phyloP scores from a whole-genome alignment of 2,797 vertebrate species.

The Podargus strigoides region DNA sequence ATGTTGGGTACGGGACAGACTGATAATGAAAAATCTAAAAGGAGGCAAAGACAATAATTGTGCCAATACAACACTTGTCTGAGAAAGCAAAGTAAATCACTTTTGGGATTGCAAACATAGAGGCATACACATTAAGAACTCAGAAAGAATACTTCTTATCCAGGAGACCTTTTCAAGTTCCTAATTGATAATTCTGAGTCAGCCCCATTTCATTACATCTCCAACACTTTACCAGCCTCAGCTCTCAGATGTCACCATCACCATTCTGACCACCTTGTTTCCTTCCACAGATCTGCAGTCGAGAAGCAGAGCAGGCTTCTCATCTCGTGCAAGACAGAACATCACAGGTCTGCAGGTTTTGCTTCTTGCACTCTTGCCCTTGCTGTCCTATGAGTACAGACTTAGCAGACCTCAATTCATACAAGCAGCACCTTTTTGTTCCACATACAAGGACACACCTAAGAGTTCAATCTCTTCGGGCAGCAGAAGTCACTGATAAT shows the following conservation, averaged over 20 bases:
- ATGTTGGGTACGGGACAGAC: slow-evolving; percentile 74
- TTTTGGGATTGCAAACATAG: neutral
- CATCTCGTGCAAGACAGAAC: neutral
- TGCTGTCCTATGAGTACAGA: neutral
- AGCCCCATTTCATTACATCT: neutral
- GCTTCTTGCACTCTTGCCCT: neutral
- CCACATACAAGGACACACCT: neutral
- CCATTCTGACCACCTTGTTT: neutral
- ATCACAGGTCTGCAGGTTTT: neutral
- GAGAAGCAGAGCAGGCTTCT: neutral
- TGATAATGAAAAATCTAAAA: slow-evolving; percentile 88
- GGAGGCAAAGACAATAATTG: neutral
- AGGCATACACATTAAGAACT: neutral
- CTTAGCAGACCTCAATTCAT: neutral
- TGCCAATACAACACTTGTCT: accelerated
- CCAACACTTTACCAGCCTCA: neutral
- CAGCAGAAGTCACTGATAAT: neutral
- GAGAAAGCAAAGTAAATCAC: neutral
- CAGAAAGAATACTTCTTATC: neutral
- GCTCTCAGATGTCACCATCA: neutral
- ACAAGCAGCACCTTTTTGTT: neutral
- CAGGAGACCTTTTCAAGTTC: neutral
- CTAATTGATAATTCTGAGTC: neutral
- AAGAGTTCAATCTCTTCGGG: neutral
- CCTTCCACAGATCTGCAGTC: neutral